phyloP scores from a whole-genome alignment of 2,113 vertebrate genomes.

The Gambusia affinis region DNA sequence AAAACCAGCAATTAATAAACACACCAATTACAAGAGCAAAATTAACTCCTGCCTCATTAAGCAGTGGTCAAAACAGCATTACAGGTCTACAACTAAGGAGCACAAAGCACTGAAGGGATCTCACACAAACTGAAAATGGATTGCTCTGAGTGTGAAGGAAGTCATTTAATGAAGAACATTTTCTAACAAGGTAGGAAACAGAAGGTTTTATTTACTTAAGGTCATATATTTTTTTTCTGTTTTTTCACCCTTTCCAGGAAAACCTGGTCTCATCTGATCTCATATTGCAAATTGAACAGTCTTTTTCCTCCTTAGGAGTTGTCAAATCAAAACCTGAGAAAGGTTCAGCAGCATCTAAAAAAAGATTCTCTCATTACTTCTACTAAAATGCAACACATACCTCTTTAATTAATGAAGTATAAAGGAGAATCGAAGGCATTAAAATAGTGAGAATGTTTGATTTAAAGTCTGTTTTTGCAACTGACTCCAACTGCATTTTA shows the following conservation, averaged over 20 bases:
- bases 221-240: slow-evolving; percentile 45
- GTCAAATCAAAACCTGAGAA: too few relatives aligned
- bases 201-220: slow-evolving; percentile 35
- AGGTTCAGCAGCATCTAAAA: too few relatives aligned
- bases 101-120: neutral
- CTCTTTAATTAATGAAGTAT: too few relatives aligned
- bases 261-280: slow-evolving; percentile 2
- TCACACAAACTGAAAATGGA: slow-evolving; percentile 12
- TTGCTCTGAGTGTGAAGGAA: slow-evolving; percentile 10
- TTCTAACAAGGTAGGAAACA: slow-evolving; percentile 22
- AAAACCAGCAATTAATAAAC: slow-evolving; percentile 62
- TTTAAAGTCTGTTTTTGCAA: neutral
- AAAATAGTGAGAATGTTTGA: slow-evolving; percentile 1
- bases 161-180: slow-evolving; percentile 32
- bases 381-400: too few relatives aligned
- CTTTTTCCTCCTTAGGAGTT: too few relatives aligned
- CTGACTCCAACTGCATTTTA: slow-evolving; percentile 9
- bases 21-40: slow-evolving; percentile 56
- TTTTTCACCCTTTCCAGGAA: slow-evolving; percentile 42
- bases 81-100: neutral
- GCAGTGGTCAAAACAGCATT: slow-evolving; percentile 23
- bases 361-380: too few relatives aligned
- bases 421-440: neutral
- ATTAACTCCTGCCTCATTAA: slow-evolving; percentile 55
- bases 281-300: neutral